Percentiles rank a stretch among this genome's conserved stretches.
Evolutionary conservation across 2,797 vertebrate genomes (phyloP).

Genomic region (Chloroceryle amazona): DNA sequence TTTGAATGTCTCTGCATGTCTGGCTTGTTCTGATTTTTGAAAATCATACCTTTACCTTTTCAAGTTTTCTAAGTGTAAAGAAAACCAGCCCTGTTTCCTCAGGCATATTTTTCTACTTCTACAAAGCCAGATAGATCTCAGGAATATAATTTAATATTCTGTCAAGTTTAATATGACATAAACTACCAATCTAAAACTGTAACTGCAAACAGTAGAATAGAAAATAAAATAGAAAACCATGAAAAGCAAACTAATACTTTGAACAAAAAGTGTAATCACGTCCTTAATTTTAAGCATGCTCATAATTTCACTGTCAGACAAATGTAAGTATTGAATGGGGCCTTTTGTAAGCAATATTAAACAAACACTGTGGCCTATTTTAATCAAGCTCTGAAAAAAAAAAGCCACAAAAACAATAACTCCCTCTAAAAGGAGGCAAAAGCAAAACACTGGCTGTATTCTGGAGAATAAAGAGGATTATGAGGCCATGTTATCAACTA

Average conservation of each 20-base stretch:
- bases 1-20: background rate
- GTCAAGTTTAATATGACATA: background rate
- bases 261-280: background rate
- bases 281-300: background rate
- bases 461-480: background rate
- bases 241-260: background rate
- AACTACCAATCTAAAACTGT: background rate
- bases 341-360: background rate
- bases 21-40: background rate
- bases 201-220: background rate
- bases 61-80: background rate
- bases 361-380: background rate
- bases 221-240: background rate
- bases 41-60: background rate
- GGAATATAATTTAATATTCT: constrained; percentile 1
- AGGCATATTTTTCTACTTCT: background rate
- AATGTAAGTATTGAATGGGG: background rate
- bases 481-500: background rate
- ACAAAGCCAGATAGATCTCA: background rate
- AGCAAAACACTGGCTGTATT: background rate
- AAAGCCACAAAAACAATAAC: background rate
- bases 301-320: background rate
- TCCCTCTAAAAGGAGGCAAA: background rate
- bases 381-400: background rate
- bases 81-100: background rate